A percentile compares a stretch with the other conserved stretches of the same genome.
Conservation (phyloP, 2,797 vertebrate species). For the Cyclopterus lumpus region DNA sequence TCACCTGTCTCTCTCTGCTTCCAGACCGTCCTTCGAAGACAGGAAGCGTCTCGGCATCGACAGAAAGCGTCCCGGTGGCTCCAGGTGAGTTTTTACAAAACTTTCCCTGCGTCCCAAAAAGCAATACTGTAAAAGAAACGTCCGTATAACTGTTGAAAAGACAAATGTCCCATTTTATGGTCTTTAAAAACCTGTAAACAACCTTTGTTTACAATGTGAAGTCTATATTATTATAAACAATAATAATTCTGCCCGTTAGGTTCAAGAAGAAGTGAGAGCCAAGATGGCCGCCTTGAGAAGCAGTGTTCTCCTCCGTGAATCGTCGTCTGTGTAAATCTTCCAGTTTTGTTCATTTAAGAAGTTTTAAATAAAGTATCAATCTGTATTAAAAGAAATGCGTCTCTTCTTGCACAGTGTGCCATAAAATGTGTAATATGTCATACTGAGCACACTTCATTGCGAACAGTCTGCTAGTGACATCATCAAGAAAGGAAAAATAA, state of each 20-base stretch:
- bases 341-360: neutral
- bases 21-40: conserved; percentile 68
- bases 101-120: neutral
- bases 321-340: conserved; percentile 13
- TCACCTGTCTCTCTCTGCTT: conserved; percentile 5
- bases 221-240: neutral
- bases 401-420: too few species aligned
- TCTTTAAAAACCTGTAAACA: neutral
- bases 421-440: too few species aligned
- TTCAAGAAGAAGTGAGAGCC: conserved; percentile 56
- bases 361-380: conserved; percentile 32
- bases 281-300: neutral
- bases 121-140: neutral
- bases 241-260: conserved; percentile 19
- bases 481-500: too few species aligned
- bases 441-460: too few species aligned
- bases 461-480: too few species aligned
- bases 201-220: neutral
- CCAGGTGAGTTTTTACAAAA: conserved; percentile 45
- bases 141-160: neutral
- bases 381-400: neutral
- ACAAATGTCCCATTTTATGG: too few species aligned
- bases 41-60: conserved; percentile 68
- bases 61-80: conserved; percentile 43
- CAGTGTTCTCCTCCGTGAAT: neutral